Evolutionary conservation across 2,888 invertebrate species (phyloP), one percentile per base, ranked within the genome.

Genomic region (Steromphala cineraria): DNA sequence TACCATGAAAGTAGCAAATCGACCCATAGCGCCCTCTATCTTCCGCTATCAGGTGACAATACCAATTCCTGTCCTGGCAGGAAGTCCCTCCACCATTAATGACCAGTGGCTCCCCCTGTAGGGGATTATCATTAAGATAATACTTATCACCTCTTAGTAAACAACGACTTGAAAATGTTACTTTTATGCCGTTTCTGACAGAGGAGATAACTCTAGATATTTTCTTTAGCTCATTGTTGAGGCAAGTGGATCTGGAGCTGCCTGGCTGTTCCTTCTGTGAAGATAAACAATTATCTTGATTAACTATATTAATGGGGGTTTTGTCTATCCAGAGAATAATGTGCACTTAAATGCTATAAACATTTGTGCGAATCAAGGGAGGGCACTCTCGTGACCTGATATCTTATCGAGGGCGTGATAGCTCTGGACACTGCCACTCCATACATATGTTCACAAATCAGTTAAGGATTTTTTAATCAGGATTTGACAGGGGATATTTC

Each of bases 111-210:
- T 17, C 52, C 28, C 78, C 40, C 78, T 46, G 19, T 46, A 67
- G 46, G 77, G 78, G 71, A 71, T 71, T 78, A 67, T 78, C 78
- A 78, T 67, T 78, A 62, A 78, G 78, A 78, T 78, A 78, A 78
- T 67, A 46, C 78, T 78, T 78, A 78, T 78, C 78, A 78, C 62
- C 36, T 71, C 40, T 78, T 36, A 21, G 46, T 78, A 78, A 78
- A 78, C 78, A 78, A 78, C 62, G 67, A 52, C 62, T 78, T 62
- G 67, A 62, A 67, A 78, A 78, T 78, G 71, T 71, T 71, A 71
- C 71, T 71, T 71, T 71, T 71, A 71, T 71, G 71, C 40, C 40
- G 71, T 71, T 71, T n/a, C 31, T 71, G 71, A 71, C 71, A 71
- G 19, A n/a, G 19, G 36, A 71, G 71, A 71, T 71, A 71, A 71